Conservation (phyloP, 2,797 vertebrate species). For the Falco novaeseelandiae region DNA sequence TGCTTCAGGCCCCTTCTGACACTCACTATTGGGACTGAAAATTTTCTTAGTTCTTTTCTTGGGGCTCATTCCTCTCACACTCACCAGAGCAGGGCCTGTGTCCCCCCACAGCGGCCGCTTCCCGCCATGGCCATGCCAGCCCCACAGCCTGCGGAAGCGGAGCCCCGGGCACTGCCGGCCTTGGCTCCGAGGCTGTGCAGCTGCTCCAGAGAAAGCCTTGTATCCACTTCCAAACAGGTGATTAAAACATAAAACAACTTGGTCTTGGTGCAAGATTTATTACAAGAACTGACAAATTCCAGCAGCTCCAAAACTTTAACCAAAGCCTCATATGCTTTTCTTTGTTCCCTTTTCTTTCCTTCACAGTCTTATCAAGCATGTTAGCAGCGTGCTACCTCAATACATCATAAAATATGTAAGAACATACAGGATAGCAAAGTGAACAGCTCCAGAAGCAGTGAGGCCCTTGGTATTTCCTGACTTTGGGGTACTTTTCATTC, state of each 20-base stretch:
- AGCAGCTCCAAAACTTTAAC: not conserved
- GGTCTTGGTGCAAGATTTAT: not conserved
- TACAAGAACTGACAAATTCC: not conserved
- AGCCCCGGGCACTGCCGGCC: not conserved
- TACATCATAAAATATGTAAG: slow-evolving; percentile 1
- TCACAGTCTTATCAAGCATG: not conserved
- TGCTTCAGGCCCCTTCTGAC: not conserved
- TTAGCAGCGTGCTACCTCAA: not conserved
- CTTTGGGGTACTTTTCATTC: not conserved
- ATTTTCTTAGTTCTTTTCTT: not conserved
- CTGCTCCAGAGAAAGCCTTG: not conserved
- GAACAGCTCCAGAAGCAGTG: not conserved
- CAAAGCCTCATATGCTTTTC: not conserved
- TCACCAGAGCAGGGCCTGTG: not conserved
- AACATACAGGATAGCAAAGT: not conserved
- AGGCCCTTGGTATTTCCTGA: not conserved
- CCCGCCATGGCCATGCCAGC: not conserved
- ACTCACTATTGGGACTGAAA: not conserved
- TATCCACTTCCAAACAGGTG: not conserved
- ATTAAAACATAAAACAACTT: not conserved
- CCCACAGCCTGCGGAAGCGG: accelerated
- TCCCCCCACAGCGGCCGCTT: not conserved
- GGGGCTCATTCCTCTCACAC: accelerated
- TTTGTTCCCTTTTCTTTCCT: not conserved
- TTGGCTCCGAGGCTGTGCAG: accelerated